Base-by-base conservation (phyloP, 1,140 invertebrate genomes). In the Andricus grossulariae region DNA sequence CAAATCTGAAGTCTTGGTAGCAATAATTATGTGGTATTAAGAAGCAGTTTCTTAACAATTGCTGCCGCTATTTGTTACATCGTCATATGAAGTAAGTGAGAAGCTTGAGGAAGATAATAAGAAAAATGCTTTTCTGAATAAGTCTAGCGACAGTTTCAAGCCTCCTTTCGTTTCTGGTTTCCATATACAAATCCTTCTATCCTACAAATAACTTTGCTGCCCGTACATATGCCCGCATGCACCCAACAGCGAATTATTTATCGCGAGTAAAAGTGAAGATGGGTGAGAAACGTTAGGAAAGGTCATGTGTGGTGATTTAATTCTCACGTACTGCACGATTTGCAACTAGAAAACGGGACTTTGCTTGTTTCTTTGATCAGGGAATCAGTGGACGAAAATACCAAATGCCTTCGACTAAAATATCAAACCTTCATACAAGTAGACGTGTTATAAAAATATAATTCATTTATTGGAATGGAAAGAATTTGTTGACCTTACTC, bases 191-290 rank as follows among this genome's bases (percentile, higher is more conserved):
- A 66, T 66, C 60, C 60, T 66, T 66, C 60, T 66, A 66, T 25
- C n/a, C 60, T 66, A 66, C 60, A 66, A 66, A 66, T 66, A 66
- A 66, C 39, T 15, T 66, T 25, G 60, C 60, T 16, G 39, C 60
- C 3, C 32, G 13, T 66, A 66, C 80, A 77, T 72, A 71, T 55
- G 72, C 39, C 70, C 79, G 73, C 80, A 55, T 79, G 76, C 73
- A 75, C 55, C 54, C 66, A 78, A 77, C 74, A 50, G 32, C 49
- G 39, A 75, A 50, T 80, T 80, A 80, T 84, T 86, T 84, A 86
- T 86, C 80, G 81, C 54, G 74, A 84, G 79, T 83, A 84, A 86
- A 84, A 86, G 84, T 78, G 82, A 83, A 87, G 85, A 88, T 86
- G 85, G 80, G 79, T 74, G 78, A 82, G 83, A 84, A 84, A 81